Evolutionary conservation across 2,888 invertebrate species (phyloP), one percentile per base, ranked within the genome.

Genomic region (Cyrtodaria siliqua): DNA sequence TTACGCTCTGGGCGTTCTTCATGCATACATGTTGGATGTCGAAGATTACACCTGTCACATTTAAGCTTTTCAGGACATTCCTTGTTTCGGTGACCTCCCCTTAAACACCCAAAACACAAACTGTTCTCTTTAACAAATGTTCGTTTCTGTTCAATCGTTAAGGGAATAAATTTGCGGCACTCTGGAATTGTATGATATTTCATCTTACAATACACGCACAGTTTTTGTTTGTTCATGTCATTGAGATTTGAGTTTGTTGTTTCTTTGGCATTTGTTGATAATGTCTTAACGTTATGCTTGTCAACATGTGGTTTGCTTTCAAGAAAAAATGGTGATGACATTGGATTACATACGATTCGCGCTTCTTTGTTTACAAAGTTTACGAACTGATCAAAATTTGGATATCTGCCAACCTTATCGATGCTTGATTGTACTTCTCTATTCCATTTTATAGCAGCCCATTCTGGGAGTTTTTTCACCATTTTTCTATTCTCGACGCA

Each of bases 401-500:
- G 40, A 38, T 38, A 38, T 16, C 8, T 38, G 40, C 8, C 8
- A 12, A 16, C 8, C 40, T 38, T 16, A 38, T 38, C 40, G 16
- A 38, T 16, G 8, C 9, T 38, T 38, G 9, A 12, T 38, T 8
- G 8, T 16, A 38, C 40, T 38, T 38, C 40, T 38, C 40, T 8
- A 38, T 38, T 38, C 40, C 40, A 38, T 16, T 16, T 8, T 38
- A 12, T 8, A 16, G 16, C 40, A 38, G 16, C 9, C 40, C 40
- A 38, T 12, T 38, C 40, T 12, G 40, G 40, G 16, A 38, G 40
- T 16, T 38, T 38, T 16, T 38, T n/a, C n/a, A 63, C 38, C 26
- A 63, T 18, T 55, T 63, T 63, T 14, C 40, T n/a, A 26, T 63
- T 63, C 55, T 63, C 55, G n/a, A 6, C 24, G 26, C 53, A 63